Evolutionary conservation across 2,113 vertebrate species (phyloP).

Genomic region (Apeltes quadracus): DNA sequence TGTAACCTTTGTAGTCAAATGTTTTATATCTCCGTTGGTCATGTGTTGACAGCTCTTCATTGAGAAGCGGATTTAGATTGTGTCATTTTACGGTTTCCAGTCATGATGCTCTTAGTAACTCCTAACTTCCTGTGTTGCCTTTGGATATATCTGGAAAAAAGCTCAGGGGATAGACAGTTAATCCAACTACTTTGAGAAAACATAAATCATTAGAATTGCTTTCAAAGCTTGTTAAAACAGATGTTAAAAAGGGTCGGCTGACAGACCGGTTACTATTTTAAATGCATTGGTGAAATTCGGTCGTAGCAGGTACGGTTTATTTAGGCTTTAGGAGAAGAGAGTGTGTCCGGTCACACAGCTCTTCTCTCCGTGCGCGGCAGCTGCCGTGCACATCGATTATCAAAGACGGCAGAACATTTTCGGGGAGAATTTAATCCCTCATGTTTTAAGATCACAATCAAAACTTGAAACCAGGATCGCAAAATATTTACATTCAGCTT

Average conservation of each 20-base stretch:
- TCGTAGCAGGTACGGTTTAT: slow-evolving; percentile 6
- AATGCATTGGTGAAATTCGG: not conserved
- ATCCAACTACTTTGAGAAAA: not conserved
- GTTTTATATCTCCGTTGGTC: not conserved
- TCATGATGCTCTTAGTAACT: not conserved
- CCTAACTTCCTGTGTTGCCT: not conserved
- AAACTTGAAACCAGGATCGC: slow-evolving; percentile 14
- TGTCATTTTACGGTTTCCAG: not conserved
- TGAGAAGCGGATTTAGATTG: not conserved
- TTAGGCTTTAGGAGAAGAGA: slow-evolving; percentile 21
- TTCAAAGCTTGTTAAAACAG: slow-evolving; percentile 1
- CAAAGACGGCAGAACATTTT: slow-evolving; percentile 25
- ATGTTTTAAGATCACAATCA: slow-evolving; percentile 48
- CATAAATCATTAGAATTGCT: not conserved
- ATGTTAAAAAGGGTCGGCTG: not conserved
- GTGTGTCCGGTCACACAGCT: slow-evolving; percentile 11
- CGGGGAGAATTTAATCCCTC: slow-evolving; percentile 29
- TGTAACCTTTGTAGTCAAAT: not conserved
- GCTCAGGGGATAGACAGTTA: not conserved
- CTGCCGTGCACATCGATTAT: slow-evolving; percentile 36
- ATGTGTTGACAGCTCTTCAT: not conserved
- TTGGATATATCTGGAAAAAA: not conserved
- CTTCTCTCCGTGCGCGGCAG: slow-evolving; percentile 14
- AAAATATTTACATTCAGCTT: slow-evolving; percentile 35
- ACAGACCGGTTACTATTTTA: not conserved